Conservation (phyloP, 2,888 invertebrate genomes). For the Microctonus aethiopoides region DNA sequence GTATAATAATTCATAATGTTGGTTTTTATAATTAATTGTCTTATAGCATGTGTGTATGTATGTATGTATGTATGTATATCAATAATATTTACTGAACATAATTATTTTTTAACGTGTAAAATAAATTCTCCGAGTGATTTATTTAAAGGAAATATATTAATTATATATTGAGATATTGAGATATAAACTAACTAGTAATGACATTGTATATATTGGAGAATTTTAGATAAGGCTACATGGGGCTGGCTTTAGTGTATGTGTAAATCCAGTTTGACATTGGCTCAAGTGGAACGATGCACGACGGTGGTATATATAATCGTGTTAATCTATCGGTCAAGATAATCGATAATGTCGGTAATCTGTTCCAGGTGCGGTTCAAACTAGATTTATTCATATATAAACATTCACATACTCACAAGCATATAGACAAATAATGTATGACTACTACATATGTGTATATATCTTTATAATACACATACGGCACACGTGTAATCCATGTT, state of each 20-base stretch:
- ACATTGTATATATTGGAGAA: conserved; percentile 21
- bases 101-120: not conserved
- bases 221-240: conserved; percentile 1
- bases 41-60: too few relatives aligned
- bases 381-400: conserved; percentile 32
- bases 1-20: not conserved
- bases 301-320: conserved; percentile 59
- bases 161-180: not conserved
- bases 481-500: conserved; percentile 48
- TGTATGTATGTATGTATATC: not conserved
- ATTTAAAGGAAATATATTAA: not conserved
- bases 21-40: not conserved
- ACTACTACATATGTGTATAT: conserved; percentile 24
- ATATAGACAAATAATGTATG: conserved; percentile 5
- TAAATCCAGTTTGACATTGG: conserved; percentile 63
- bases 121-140: not conserved
- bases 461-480: conserved; percentile 18
- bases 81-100: not conserved
- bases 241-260: not conserved
- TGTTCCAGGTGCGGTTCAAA: conserved; percentile 58
- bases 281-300: conserved; percentile 59
- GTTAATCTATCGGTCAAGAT: conserved; percentile 65
- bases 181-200: not conserved
- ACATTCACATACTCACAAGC: conserved; percentile 8
- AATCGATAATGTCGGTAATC: conserved; percentile 65